Evolutionary conservation across 2,888 invertebrate genomes (phyloP).

Genomic region (Chorisops tibialis): DNA sequence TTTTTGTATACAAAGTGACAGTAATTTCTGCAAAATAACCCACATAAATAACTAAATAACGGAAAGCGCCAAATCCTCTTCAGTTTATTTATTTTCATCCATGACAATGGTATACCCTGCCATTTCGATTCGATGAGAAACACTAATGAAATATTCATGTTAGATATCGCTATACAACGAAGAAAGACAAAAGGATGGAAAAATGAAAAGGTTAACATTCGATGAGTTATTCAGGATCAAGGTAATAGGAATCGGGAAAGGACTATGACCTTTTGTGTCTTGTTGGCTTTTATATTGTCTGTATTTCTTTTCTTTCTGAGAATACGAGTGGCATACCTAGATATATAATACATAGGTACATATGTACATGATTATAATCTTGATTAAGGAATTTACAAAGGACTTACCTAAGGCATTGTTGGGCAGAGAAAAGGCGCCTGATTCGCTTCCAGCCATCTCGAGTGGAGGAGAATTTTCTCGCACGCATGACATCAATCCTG

Average conservation of each 20-base stretch:
- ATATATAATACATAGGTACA: neutral
- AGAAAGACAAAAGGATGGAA: neutral
- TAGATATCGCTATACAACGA: neutral
- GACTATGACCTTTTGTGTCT: neutral
- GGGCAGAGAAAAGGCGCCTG: conserved; percentile 47
- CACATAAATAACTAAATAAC: too few species aligned
- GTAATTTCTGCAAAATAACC: too few species aligned
- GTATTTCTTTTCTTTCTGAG: too few species aligned
- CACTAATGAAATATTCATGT: conserved; percentile 11
- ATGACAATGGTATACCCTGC: too few species aligned
- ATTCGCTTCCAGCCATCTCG: conserved; percentile 43
- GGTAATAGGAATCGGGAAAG: neutral
- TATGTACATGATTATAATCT: neutral
- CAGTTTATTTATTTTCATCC: too few species aligned
- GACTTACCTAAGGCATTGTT: conserved; percentile 30
- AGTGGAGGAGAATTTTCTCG: conserved; percentile 51
- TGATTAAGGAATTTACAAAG: neutral
- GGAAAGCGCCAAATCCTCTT: too few species aligned
- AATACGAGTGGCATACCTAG: too few species aligned
- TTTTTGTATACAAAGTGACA: too few species aligned
- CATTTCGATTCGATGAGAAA: too few species aligned
- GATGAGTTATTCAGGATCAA: conserved; percentile 10
- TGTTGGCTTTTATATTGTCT: neutral
- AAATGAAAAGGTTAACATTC: neutral
- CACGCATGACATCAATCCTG: conserved; percentile 52